phyloP scores from a whole-genome alignment of 2,888 invertebrate genomes.

The Iphiclides podalirius region DNA sequence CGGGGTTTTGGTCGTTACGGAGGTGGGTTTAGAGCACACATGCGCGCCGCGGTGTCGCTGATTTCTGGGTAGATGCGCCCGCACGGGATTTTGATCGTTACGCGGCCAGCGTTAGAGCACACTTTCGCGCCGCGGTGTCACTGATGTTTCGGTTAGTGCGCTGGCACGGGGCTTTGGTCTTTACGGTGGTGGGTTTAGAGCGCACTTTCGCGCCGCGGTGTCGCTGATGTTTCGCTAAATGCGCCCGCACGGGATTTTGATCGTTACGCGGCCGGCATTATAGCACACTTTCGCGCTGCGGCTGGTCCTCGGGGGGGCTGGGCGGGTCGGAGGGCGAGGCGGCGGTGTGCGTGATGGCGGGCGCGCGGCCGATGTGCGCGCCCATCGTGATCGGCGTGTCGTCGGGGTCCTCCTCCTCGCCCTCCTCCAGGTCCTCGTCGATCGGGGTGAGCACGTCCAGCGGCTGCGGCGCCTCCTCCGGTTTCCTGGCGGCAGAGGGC shows the following conservation, averaged over 20 bases:
- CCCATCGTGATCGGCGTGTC: constrained; percentile 86
- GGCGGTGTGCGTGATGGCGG: constrained; percentile 88
- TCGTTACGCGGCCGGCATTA: constrained; percentile 38
- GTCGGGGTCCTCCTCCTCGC: constrained; percentile 86
- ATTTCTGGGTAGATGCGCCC: no score
- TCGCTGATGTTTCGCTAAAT: no score
- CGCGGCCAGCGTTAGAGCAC: constrained; percentile 75
- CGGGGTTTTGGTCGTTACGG: no score
- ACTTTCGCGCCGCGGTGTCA: constrained; percentile 87
- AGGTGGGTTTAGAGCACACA: constrained; percentile 9
- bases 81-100: neutral
- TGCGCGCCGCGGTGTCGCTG: no score
- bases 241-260: neutral
- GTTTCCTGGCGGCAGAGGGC: constrained; percentile 56
- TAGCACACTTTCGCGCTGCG: constrained; percentile 87
- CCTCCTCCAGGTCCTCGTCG: constrained; percentile 87
- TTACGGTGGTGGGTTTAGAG: neutral
- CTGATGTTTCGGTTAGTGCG: no score
- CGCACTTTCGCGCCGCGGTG: neutral
- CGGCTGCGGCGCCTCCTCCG: constrained; percentile 82
- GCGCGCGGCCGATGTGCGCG: constrained; percentile 66
- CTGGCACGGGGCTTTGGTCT: no score
- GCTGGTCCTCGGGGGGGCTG: constrained; percentile 42
- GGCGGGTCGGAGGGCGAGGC: constrained; percentile 82
- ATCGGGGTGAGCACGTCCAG: constrained; percentile 89